Evolutionary conservation across 2,797 vertebrate species (phyloP).

Genomic region (Manis crassicaudata): DNA sequence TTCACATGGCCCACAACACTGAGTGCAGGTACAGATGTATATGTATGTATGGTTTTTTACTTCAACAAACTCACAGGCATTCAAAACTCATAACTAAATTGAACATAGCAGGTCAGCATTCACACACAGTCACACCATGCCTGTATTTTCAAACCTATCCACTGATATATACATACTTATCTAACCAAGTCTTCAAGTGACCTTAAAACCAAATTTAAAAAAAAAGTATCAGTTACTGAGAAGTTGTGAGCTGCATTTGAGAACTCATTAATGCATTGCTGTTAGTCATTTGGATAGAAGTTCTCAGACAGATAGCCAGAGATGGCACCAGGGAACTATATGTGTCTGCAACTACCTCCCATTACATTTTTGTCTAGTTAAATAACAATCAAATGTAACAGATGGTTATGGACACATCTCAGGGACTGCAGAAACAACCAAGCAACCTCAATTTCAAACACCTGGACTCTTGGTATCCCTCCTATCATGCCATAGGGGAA

Average conservation of each 20-base stretch:
- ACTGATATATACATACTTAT: background rate
- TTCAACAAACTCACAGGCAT: background rate
- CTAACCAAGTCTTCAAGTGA: background rate
- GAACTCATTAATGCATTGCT: background rate
- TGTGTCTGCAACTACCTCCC: background rate
- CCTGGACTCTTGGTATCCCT: background rate
- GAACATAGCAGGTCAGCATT: background rate
- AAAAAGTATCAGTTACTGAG: background rate
- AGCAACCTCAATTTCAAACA: background rate
- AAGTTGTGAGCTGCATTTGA: background rate
- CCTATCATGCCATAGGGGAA: background rate
- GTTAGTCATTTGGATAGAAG: background rate
- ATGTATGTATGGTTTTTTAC: background rate
- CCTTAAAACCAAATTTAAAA: background rate
- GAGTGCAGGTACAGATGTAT: background rate
- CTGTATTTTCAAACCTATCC: background rate
- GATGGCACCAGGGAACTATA: background rate
- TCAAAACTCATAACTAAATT: background rate
- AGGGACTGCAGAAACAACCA: background rate
- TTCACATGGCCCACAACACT: background rate
- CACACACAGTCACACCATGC: background rate
- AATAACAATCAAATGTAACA: conserved; percentile 44
- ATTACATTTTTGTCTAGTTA: conserved; percentile 33
- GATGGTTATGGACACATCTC: background rate
- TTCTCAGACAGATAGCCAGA: background rate